Evolutionary conservation across 2,113 vertebrate species (phyloP).

Genomic region (Anser brachyrhynchus): DNA sequence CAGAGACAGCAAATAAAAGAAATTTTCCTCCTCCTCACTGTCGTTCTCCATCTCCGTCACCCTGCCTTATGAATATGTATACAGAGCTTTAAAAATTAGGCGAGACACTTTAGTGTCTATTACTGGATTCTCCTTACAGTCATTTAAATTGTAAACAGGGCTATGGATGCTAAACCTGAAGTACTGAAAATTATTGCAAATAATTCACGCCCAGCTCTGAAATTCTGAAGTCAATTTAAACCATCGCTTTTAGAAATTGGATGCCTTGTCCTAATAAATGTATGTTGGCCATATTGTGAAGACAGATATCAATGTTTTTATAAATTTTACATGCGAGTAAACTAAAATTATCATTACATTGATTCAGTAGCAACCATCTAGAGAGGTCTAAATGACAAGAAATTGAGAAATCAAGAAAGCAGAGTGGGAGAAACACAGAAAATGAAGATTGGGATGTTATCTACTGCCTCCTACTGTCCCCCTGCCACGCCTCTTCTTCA

Average conservation of each 20-base stretch:
- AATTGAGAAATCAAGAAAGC: neutral
- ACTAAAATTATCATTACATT: neutral
- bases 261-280: neutral
- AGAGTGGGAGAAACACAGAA: neutral
- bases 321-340: neutral
- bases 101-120: neutral
- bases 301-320: neutral
- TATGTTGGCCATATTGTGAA: neutral
- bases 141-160: neutral
- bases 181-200: neutral
- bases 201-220: neutral
- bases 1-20: neutral
- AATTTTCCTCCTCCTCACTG: rapidly evolving
- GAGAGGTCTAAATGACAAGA: neutral
- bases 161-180: neutral
- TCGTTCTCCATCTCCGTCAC: rapidly evolving
- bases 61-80: too few species aligned
- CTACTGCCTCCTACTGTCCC: rapidly evolving
- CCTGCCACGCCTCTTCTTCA: neutral
- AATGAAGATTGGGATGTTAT: neutral
- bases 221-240: neutral
- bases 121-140: neutral
- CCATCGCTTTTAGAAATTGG: neutral
- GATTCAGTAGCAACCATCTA: neutral
- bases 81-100: neutral